Conservation (phyloP, 2,888 invertebrate genomes). For the Rhamphomyia laevipes region DNA sequence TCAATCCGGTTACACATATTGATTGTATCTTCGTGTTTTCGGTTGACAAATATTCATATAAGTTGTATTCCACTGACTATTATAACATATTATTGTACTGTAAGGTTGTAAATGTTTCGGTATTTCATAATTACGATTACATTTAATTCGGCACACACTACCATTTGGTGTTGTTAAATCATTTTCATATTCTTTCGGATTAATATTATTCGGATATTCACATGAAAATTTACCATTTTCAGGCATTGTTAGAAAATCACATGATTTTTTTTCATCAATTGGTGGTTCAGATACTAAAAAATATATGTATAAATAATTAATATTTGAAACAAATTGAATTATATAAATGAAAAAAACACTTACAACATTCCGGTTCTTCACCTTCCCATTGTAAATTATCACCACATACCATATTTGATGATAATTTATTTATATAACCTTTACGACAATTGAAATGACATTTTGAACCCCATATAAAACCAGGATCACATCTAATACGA, state of each 20-base stretch:
- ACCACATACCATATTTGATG: constrained; percentile 14
- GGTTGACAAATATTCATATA: constrained; percentile 12
- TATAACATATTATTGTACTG: constrained; percentile 11
- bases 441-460: constrained; percentile 17
- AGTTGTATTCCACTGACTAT: constrained; percentile 17
- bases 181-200: constrained; percentile 10
- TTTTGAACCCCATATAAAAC: constrained; percentile 17
- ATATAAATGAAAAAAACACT: background rate
- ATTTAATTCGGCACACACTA: constrained; percentile 15
- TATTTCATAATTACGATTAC: constrained; percentile 14
- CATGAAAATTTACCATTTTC: constrained; percentile 16
- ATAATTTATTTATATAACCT: constrained; percentile 12
- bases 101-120: constrained; percentile 10
- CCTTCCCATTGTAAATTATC: constrained; percentile 18
- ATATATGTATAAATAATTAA: background rate
- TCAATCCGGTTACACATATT: too few species aligned
- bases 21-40: constrained; percentile 2
- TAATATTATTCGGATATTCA: constrained; percentile 13
- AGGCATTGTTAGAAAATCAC: constrained; percentile 14
- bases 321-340: too few species aligned
- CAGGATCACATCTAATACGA: constrained; percentile 14
- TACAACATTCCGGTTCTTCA: constrained; percentile 14
- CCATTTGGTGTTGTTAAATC: constrained; percentile 13
- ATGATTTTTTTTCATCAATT: background rate
- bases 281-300: background rate